Evolutionary conservation across 2,888 invertebrate genomes (phyloP).

Genomic region (Tinea trinotella): DNA sequence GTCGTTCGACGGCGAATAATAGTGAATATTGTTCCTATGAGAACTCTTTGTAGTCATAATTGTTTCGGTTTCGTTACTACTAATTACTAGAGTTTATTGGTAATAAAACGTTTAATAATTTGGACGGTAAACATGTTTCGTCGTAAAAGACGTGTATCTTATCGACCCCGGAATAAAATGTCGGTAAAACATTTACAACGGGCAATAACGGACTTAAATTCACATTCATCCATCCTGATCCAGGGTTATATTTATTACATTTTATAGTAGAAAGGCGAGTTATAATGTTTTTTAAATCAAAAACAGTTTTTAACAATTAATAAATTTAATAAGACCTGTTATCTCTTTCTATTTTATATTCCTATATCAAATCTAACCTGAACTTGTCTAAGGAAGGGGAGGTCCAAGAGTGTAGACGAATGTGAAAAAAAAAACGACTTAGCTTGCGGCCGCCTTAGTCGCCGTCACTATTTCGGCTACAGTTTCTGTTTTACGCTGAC

Average conservation of each 20-base stretch:
- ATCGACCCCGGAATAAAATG: neutral
- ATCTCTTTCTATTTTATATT: too few species aligned
- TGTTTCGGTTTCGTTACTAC: slow-evolving; percentile 1
- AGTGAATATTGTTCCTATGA: neutral
- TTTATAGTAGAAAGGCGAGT: too few species aligned
- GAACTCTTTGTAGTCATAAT: neutral
- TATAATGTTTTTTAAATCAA: too few species aligned
- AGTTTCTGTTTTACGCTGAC: too few species aligned
- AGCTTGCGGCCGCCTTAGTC: too few species aligned
- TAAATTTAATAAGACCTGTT: too few species aligned
- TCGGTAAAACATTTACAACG: neutral
- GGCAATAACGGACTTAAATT: neutral
- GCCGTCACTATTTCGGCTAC: too few species aligned
- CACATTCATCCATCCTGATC: neutral
- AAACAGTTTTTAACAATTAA: too few species aligned
- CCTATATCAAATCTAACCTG: too few species aligned
- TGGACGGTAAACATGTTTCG: neutral
- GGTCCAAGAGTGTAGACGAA: too few species aligned
- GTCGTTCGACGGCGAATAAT: neutral
- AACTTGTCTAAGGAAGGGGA: too few species aligned
- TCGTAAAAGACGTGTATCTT: slow-evolving; percentile 6
- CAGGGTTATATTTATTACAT: neutral
- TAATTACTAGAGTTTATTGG: slow-evolving; percentile 4
- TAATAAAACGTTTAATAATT: slow-evolving; percentile 11
- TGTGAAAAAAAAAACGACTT: too few species aligned